Evolutionary conservation across 2,113 vertebrate genomes (phyloP), one percentile per base, ranked within the genome.

Genomic region (Callaeas wilsoni): DNA sequence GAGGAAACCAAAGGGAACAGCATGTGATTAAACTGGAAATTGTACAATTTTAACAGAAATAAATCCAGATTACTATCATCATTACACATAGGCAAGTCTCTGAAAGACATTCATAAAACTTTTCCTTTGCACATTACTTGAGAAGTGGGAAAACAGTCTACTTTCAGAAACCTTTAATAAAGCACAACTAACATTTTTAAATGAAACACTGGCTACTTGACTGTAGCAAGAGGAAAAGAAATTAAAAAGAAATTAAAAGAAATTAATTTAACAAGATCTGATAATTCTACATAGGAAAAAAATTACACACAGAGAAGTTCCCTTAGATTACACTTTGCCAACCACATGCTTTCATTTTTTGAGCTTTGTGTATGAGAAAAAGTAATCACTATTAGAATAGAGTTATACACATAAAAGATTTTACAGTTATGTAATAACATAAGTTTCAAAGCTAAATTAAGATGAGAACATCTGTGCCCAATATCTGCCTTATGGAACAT

Each of bases 391-490:
- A 64, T 73, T 73, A 82, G 57, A 26, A 71, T 7, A 89, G 17
- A 37, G 26, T 47, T 35, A 91, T 56, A 82, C 27, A 82, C 27
- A 74, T 22, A 59, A 55, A 80, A 94, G 84, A 95, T 89, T 93
- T 84, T 92, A 63, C 33, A 68, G 84, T 94, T 94, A 96, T 1
- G 3, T 76, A 96, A 96, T 90, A 91, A 55, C 56, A 0, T 41
- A 90, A 78, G 18, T 88, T 90, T 59, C 75, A 87, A 89, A 87
- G 89, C 52, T 89, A 87, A 70, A 87, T 84, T 70, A 74, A 90
- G 71, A 95, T 50, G 29, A 76, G 64, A 94, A 79, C 78, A 93
- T 82, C 89, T 89, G 77, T 73, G 49, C 44, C 32, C 32, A 90
- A 44, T 76, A 62, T 94, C 67, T 94, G 78, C 65, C 64, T 94